Base-by-base conservation (phyloP, 1,140 invertebrate genomes). In the Drosophila nikananu region DNA sequence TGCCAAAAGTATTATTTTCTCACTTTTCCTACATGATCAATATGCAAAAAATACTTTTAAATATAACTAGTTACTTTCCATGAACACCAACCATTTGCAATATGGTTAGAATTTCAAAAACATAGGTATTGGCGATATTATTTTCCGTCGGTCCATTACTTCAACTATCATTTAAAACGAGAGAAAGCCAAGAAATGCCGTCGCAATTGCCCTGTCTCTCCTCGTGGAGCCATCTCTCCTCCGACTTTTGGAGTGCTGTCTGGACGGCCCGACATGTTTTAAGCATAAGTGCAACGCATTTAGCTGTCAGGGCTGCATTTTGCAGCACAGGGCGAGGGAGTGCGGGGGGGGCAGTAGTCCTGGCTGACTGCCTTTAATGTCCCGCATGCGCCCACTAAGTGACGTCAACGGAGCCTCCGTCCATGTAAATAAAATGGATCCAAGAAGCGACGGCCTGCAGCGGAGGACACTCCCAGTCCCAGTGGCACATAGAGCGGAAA, bases 251-350 rank as follows among this genome's bases (percentile, higher is more conserved):
- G 86, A 87, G 84, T 87, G 84, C 84, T 90, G 84, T 89, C 81
- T 89, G 86, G 78, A 64, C 63, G 52, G 81, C 74, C 86, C 81
- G 86, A 86, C 83, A 86, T 91, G 86, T 86, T 90, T 90, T 90
- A 91, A 91, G 86, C 86, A 91, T 91, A 90, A 91, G 86, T 90
- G 86, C 86, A 91, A 86, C 79, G 86, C 86, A 90, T 90, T 90
- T 90, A 90, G 86, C 86, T 91, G 86, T 90, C 86, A 90, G 64
- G 58, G 70, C 78, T 84, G 81, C 81, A 77, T 63, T 83, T 64
- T 77, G 42, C 57, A 68, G 42, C 41, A 59, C 8, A 6, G 17
- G 41, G 15, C 27, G 30, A 12, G 30, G 52, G 19, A 5, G 19
- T 5, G 1, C 15, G 46, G 21, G 23, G 46, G 21, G 46, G 23